Percentiles rank a stretch among this genome's conserved stretches.
Conservation (phyloP, 2,888 invertebrate species). For the Leptothorax acervorum region DNA sequence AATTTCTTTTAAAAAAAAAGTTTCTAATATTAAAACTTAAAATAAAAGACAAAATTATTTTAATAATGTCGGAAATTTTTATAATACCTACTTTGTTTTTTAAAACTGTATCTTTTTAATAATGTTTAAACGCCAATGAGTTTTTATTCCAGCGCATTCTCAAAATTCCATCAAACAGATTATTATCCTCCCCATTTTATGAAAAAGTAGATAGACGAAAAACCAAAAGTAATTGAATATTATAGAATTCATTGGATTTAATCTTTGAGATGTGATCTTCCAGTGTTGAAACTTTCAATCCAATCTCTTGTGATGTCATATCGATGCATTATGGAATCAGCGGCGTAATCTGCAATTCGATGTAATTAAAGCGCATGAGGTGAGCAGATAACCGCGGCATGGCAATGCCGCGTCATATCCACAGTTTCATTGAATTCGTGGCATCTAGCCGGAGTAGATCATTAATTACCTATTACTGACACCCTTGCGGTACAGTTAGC, state of each 20-base stretch:
- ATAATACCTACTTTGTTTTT: neutral
- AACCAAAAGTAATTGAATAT: conserved; percentile 8
- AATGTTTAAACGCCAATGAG: neutral
- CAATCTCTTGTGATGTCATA: conserved; percentile 48
- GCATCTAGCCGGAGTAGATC: conserved; percentile 50
- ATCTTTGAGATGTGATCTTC: neutral
- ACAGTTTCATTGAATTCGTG: conserved; percentile 65
- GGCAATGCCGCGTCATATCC: conserved; percentile 56
- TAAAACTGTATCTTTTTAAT: neutral
- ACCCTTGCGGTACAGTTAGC: conserved; percentile 54
- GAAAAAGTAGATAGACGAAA: neutral
- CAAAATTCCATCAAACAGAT: neutral
- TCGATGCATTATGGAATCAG: conserved; percentile 47
- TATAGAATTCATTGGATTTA: conserved; percentile 14
- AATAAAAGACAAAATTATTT: neutral
- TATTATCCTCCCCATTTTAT: neutral
- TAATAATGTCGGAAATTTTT: neutral
- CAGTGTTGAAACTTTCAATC: conserved; percentile 40
- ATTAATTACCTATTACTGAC: conserved; percentile 66
- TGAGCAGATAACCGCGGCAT: conserved; percentile 57
- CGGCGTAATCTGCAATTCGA: conserved; percentile 52
- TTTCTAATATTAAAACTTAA: neutral
- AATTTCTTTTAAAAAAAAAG: neutral
- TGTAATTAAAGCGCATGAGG: conserved; percentile 60
- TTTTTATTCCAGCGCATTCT: neutral